Percentiles rank a stretch among this genome's conserved stretches.
Evolutionary conservation across 1,140 invertebrate genomes (phyloP).

Genomic region (Solen grandis): DNA sequence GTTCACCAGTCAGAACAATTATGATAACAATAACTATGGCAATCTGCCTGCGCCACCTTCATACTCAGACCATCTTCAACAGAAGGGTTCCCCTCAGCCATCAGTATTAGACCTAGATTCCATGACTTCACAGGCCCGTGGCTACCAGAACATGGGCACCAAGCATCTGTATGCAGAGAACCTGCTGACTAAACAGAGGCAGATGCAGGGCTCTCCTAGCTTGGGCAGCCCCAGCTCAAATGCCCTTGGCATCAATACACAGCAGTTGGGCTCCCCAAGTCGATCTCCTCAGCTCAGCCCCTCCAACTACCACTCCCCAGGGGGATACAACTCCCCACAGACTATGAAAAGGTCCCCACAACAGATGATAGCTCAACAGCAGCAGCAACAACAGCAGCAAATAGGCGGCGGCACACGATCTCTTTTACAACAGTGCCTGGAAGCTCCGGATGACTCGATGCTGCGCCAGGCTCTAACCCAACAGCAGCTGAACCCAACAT

Average conservation of each 20-base stretch:
- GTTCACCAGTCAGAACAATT: slow-evolving; percentile 51
- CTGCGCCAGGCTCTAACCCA: slow-evolving; percentile 30
- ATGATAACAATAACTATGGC: slow-evolving; percentile 26
- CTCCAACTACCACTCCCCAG: slow-evolving; percentile 46
- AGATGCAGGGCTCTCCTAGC: slow-evolving; percentile 27
- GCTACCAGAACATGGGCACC: slow-evolving; percentile 36
- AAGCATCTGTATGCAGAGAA: slow-evolving; percentile 60
- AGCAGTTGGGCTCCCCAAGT: slow-evolving; percentile 61
- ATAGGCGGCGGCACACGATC: slow-evolving; percentile 40
- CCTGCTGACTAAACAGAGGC: slow-evolving; percentile 45
- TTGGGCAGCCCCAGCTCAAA: slow-evolving; percentile 44
- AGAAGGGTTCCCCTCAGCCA: slow-evolving; percentile 47
- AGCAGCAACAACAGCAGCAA: slow-evolving; percentile 16
- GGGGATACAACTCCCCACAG: slow-evolving; percentile 54
- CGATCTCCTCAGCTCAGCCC: slow-evolving; percentile 72
- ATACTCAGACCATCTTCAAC: slow-evolving; percentile 43
- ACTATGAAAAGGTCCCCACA: slow-evolving; percentile 57
- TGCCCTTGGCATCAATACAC: slow-evolving; percentile 66
- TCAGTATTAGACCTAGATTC: slow-evolving; percentile 51
- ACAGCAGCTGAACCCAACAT: slow-evolving; percentile 41
- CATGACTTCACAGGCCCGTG: slow-evolving; percentile 3
- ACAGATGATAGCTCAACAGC: not conserved
- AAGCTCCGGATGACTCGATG: slow-evolving; percentile 68
- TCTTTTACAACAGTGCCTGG: slow-evolving; percentile 64
- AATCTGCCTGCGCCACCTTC: slow-evolving; percentile 52